Percentiles rank a stretch among this genome's conserved stretches.
These are phyloP conservation scores for Ricordea florida DNA, from an alignment of 92 coral and sea anemone species.

Conservation along the genomic window DNA sequence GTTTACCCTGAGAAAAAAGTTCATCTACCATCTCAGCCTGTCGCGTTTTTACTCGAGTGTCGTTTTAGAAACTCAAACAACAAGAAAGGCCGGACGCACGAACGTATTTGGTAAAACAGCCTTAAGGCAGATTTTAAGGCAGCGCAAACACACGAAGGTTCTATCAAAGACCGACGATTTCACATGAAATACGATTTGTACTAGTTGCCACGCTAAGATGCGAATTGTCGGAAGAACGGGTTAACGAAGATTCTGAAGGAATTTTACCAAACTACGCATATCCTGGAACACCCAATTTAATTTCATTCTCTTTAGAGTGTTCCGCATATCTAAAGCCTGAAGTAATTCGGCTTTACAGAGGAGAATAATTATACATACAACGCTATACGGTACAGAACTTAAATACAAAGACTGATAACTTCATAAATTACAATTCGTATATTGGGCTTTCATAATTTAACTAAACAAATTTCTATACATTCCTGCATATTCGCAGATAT, in stretches of 20 bases:
- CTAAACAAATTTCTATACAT: slow-evolving; percentile 40
- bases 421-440: slow-evolving; percentile 31
- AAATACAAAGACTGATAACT: slow-evolving; percentile 35
- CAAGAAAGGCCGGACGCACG: no score
- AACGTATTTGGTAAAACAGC: no score
- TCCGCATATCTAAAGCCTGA: slow-evolving; percentile 32
- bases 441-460: slow-evolving; percentile 34
- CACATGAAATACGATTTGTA: no score
- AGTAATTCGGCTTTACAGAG: slow-evolving; percentile 9
- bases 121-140: no score
- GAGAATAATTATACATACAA: slow-evolving; percentile 9
- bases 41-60: no score
- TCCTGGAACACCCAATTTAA: slow-evolving; percentile 47
- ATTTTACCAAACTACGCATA: background rate
- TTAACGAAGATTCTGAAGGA: no score
- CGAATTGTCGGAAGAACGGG: no score
- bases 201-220: no score
- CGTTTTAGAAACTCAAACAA: no score
- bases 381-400: slow-evolving; percentile 25
- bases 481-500: slow-evolving; percentile 11
- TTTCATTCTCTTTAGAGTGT: slow-evolving; percentile 23
- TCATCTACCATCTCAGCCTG: background rate
- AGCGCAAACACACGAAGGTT: no score
- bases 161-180: no score
- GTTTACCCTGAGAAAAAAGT: background rate